Evolutionary conservation across 2,888 invertebrate species (phyloP).

Genomic region (Crepidodera aurea): DNA sequence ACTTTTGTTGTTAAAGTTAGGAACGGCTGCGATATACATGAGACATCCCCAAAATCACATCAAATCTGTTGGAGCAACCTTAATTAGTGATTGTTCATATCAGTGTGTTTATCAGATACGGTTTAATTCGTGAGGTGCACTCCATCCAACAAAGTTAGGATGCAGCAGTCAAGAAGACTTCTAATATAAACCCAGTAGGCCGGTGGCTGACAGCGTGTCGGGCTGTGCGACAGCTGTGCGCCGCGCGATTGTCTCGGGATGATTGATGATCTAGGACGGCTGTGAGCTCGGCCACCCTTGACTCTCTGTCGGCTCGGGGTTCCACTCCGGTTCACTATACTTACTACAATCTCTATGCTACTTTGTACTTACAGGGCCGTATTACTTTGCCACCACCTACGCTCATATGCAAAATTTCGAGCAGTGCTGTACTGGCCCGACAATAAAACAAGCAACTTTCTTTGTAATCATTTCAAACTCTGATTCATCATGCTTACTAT

Average conservation of each 20-base stretch:
- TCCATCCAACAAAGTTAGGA: constrained; percentile 16
- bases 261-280: constrained; percentile 69
- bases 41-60: neutral
- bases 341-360: constrained; percentile 40
- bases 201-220: constrained; percentile 56
- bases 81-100: constrained; percentile 2
- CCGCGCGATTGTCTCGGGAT: constrained; percentile 68
- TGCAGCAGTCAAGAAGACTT: constrained; percentile 45
- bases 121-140: constrained; percentile 23
- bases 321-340: constrained; percentile 55
- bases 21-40: neutral
- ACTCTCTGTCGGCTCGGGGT: constrained; percentile 55
- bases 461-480: neutral
- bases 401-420: too few species aligned
- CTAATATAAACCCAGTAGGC: constrained; percentile 58
- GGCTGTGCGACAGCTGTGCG: constrained; percentile 68
- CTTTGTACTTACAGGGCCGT: constrained; percentile 34
- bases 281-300: constrained; percentile 57
- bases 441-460: neutral
- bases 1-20: too few species aligned
- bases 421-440: neutral
- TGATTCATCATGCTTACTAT: too few species aligned
- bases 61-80: neutral
- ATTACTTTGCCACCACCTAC: constrained; percentile 8
- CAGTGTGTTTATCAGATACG: constrained; percentile 19